phyloP scores from a whole-genome alignment of 1,140 invertebrate genomes.

The Maniola jurtina region DNA sequence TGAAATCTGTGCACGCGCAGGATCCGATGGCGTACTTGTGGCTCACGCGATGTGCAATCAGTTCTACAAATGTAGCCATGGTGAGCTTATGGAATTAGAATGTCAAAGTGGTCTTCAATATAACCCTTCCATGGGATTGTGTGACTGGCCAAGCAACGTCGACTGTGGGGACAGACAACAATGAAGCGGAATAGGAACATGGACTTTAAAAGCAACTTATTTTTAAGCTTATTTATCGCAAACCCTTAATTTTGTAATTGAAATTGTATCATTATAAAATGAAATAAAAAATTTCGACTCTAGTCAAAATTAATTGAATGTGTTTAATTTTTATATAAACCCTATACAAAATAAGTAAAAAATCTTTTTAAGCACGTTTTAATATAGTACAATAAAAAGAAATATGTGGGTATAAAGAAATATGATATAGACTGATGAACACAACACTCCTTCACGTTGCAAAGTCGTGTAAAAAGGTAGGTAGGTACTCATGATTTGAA shows the following conservation, averaged over 20 bases:
- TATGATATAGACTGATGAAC: no score
- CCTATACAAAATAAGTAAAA: no score
- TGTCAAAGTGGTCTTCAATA: slow-evolving; percentile 36
- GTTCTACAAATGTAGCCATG: slow-evolving; percentile 44
- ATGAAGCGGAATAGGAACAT: background rate
- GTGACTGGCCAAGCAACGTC: slow-evolving; percentile 76
- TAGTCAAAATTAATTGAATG: slow-evolving; percentile 10
- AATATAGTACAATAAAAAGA: no score
- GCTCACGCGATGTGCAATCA: slow-evolving; percentile 51
- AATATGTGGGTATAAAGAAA: no score
- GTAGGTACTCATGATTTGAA: no score
- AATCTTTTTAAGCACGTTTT: no score
- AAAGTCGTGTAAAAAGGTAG: no score
- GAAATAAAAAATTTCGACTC: background rate
- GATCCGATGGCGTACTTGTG: slow-evolving; percentile 38
- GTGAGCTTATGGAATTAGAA: slow-evolving; percentile 23
- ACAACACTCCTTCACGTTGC: no score
- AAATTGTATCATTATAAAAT: slow-evolving; percentile 3
- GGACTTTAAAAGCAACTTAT: background rate
- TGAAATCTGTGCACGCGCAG: slow-evolving; percentile 40
- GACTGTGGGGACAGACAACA: slow-evolving; percentile 34
- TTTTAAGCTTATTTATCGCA: background rate
- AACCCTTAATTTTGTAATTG: background rate
- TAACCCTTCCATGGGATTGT: slow-evolving; percentile 34
- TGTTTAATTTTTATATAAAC: background rate